These are phyloP conservation scores for Thaleichthys pacificus DNA, from an alignment of 2,797 vertebrate genomes.

Conservation along the genomic window DNA sequence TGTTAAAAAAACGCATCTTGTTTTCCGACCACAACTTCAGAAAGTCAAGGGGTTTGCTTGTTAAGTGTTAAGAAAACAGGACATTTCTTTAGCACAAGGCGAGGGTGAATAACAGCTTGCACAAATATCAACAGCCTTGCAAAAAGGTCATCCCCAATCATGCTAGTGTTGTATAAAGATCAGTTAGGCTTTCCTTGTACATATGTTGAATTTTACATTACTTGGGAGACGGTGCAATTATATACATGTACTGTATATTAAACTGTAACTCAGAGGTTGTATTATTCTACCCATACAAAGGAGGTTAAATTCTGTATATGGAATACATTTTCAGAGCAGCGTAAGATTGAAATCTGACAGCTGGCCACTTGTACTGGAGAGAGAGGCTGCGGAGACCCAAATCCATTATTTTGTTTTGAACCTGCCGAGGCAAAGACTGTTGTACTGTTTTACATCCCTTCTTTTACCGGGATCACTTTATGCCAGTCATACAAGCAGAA, in stretches of 20 bases:
- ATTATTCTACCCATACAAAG: neutral
- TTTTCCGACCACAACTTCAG: constrained; percentile 66
- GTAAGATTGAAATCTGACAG: too few relatives aligned
- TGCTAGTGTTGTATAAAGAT: constrained; percentile 19
- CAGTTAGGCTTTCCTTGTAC: neutral
- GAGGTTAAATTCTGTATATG: neutral
- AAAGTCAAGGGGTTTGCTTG: constrained; percentile 24
- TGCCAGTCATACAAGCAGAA: neutral
- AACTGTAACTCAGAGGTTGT: neutral
- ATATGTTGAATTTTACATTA: neutral
- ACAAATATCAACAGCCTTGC: constrained; percentile 59
- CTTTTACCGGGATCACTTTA: neutral
- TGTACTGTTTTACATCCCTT: neutral
- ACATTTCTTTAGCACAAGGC: constrained; percentile 63
- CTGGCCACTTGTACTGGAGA: too few relatives aligned
- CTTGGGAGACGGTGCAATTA: neutral
- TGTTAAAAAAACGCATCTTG: constrained; percentile 30
- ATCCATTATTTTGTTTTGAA: neutral
- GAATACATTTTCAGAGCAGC: too few relatives aligned
- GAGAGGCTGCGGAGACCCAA: neutral
- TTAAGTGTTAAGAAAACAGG: constrained; percentile 62
- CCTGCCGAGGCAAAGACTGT: neutral
- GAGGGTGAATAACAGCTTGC: constrained; percentile 65
- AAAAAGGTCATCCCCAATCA: constrained; percentile 65
- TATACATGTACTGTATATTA: neutral